Evolutionary conservation across 2,113 vertebrate species (phyloP).

Genomic region (Periophthalmus modestus): DNA sequence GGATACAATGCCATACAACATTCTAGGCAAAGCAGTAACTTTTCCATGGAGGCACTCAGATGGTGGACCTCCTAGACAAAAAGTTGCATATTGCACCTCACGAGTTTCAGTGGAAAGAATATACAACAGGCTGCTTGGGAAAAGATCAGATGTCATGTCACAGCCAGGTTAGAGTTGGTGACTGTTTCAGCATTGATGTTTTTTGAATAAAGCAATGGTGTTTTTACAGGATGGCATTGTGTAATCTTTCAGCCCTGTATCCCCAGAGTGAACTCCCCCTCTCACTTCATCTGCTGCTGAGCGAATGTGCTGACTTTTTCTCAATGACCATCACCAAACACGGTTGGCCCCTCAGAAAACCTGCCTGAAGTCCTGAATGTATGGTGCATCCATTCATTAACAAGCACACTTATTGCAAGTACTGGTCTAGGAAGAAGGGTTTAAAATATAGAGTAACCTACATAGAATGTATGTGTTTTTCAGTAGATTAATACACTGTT

Average conservation of each 20-base stretch:
- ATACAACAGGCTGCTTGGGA: neutral
- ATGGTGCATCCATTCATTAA: neutral
- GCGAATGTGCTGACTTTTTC: slow-evolving; percentile 14
- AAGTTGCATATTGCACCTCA: too few species aligned
- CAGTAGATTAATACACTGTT: slow-evolving; percentile 17
- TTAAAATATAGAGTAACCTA: neutral
- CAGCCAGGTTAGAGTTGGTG: neutral
- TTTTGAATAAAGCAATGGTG: neutral
- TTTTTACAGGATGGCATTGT: slow-evolving; percentile 19
- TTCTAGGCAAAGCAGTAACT: too few species aligned
- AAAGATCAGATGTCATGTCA: neutral
- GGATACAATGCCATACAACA: too few species aligned
- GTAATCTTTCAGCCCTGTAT: neutral
- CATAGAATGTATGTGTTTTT: slow-evolving; percentile 3
- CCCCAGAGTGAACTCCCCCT: neutral
- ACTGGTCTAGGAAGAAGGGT: neutral
- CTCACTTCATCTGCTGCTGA: slow-evolving; percentile 19
- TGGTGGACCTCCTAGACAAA: too few species aligned
- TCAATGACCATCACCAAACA: slow-evolving; percentile 26
- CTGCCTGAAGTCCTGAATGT: neutral
- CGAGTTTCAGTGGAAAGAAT: too few species aligned
- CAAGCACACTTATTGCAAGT: neutral
- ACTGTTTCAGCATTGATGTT: neutral
- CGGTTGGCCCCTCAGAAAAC: slow-evolving; percentile 20
- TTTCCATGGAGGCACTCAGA: too few species aligned